Evolutionary conservation across 2,888 invertebrate species (phyloP), one percentile per base, ranked within the genome.

Genomic region (Tachina fera): DNA sequence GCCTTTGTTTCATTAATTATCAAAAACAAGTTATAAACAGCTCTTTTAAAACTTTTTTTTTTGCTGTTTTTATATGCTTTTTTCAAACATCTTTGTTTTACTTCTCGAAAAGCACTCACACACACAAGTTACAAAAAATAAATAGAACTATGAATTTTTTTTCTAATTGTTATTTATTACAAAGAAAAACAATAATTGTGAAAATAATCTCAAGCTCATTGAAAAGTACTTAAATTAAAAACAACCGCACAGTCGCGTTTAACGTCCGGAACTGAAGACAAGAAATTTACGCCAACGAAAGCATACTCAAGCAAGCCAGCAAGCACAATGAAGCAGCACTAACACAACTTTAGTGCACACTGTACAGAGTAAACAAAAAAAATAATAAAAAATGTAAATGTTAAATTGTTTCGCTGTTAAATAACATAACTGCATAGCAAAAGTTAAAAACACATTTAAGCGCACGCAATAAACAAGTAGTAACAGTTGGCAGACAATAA

Each of bases 261-360:
- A 88, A 88, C 85, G 87, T 88, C 88, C 88, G 88, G 85, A 88
- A 88, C 88, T 88, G 88, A 88, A 87, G 80, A 83, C 81, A 87
- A 87, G 84, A 87, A 86, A 85, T 80, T 78, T 72, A 83, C 79
- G 68, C 70, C 67, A 72, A 72, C 43, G 43, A 76, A 76, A 79
- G 45, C 83, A 77, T 83, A 83, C 77, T 72, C 58, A 71, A 65
- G 53, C 79, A 70, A 16, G 43, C 60, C 31, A 31, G 61, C 60
- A 74, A n/a, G 14, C 45, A 71, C 31, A 31, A 31, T 31, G 31
- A 31, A 31, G 31, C 31, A 39, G 22, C 67, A 58, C 74, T 31
- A 74, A 58, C 49, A 74, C 22, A 67, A 43, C 60, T 56, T 51
- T 16, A 19, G 19, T 9, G 19, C 14, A 67, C n/a, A 19, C n/a